A percentile compares a stretch with the other conserved stretches of the same genome.
Conservation (phyloP, 2,113 vertebrate genomes). For the Chaenocephalus aceratus region DNA sequence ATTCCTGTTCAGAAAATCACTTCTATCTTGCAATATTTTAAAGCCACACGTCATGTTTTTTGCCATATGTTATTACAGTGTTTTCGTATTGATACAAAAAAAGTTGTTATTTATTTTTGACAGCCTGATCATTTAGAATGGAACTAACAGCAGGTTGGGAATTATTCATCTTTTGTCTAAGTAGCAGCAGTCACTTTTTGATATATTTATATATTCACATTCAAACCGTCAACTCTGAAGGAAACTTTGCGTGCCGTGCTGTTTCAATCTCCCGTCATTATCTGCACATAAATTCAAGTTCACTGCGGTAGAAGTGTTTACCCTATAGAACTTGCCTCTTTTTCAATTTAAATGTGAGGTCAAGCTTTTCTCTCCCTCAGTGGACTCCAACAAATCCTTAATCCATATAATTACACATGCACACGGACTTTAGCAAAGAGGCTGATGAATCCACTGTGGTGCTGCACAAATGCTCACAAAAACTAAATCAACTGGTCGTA, state of each 20-base stretch:
- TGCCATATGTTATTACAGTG: neutral
- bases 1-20: neutral
- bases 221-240: neutral
- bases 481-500: too few species aligned
- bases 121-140: too few species aligned
- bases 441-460: neutral
- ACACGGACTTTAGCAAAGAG: neutral
- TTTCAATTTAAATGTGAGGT: neutral
- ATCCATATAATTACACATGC: neutral
- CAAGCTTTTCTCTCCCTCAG: neutral
- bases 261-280: too few species aligned
- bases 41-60: neutral
- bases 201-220: neutral
- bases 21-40: neutral
- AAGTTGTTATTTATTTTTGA: neutral
- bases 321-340: neutral
- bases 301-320: neutral
- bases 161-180: neutral
- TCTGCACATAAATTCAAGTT: too few species aligned
- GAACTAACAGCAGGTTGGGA: neutral
- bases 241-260: neutral
- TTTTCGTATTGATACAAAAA: neutral
- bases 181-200: neutral
- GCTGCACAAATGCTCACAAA: neutral
- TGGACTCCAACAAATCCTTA: neutral